These are phyloP conservation scores for Myotis pilosus DNA, from an alignment of 2,797 vertebrate genomes.

Conservation along the genomic window DNA sequence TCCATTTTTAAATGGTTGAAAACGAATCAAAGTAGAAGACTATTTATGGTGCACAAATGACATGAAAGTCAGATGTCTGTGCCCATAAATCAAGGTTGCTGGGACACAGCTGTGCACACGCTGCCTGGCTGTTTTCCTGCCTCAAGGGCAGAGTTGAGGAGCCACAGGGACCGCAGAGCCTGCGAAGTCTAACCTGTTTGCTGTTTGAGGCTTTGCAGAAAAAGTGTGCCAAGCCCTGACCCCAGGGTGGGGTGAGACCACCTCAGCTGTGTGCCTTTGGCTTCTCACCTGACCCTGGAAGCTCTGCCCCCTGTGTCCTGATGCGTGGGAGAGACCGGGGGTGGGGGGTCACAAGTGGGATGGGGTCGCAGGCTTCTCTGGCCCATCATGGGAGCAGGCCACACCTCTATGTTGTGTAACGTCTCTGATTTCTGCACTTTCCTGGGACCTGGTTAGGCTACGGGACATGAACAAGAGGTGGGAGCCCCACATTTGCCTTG, in stretches of 20 bases:
- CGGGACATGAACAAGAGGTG: rapidly evolving
- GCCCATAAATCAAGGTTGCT: background rate
- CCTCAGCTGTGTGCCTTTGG: rapidly evolving
- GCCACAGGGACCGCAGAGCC: rapidly evolving
- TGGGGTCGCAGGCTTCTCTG: too few species aligned
- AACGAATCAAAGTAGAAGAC: background rate
- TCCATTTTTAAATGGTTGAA: background rate
- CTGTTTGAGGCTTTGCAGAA: background rate
- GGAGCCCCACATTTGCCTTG: background rate
- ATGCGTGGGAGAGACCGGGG: background rate
- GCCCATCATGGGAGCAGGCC: background rate
- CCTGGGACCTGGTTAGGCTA: background rate
- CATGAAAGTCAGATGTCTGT: background rate
- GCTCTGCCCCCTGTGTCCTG: rapidly evolving
- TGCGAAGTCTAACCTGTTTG: background rate
- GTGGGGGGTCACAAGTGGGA: too few species aligned
- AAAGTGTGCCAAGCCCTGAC: rapidly evolving
- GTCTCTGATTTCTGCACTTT: background rate
- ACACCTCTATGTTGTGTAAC: too few species aligned
- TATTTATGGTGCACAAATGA: background rate
- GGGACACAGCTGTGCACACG: rapidly evolving
- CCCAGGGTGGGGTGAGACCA: background rate
- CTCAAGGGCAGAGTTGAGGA: too few species aligned
- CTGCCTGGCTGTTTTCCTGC: background rate
- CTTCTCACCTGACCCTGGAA: rapidly evolving